These are phyloP conservation scores for Axis porcinus DNA, from an alignment of 2,113 vertebrate species.

Conservation along the genomic window DNA sequence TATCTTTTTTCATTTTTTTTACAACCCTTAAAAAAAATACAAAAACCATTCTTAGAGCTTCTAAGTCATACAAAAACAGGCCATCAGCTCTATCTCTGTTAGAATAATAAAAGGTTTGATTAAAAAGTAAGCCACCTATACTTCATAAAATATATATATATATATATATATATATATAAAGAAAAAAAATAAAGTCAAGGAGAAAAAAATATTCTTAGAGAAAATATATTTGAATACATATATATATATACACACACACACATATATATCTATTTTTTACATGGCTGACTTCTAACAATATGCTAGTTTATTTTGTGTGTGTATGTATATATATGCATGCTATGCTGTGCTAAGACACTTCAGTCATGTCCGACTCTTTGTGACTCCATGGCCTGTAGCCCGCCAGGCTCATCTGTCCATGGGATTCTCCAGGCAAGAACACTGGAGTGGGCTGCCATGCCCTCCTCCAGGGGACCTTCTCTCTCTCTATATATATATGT, in stretches of 20 bases:
- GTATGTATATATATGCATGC: background rate
- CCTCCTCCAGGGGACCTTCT: background rate
- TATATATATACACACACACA: background rate
- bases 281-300: background rate
- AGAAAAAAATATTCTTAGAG: background rate
- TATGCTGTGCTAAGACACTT: background rate
- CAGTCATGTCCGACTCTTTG: background rate
- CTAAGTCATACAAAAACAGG: background rate
- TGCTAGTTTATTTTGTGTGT: background rate
- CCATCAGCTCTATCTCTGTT: background rate
- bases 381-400: background rate
- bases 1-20: background rate
- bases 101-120: background rate
- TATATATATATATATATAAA: background rate
- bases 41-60: slow-evolving; percentile 4
- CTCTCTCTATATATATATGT: background rate
- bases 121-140: background rate
- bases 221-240: background rate
- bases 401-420: fast-evolving
- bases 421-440: background rate
- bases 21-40: background rate
- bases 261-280: background rate
- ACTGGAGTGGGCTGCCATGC: background rate
- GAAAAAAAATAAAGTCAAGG: background rate
- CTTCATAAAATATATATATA: background rate